phyloP scores from a whole-genome alignment of 1,140 invertebrate species.

The Homarus americanus region DNA sequence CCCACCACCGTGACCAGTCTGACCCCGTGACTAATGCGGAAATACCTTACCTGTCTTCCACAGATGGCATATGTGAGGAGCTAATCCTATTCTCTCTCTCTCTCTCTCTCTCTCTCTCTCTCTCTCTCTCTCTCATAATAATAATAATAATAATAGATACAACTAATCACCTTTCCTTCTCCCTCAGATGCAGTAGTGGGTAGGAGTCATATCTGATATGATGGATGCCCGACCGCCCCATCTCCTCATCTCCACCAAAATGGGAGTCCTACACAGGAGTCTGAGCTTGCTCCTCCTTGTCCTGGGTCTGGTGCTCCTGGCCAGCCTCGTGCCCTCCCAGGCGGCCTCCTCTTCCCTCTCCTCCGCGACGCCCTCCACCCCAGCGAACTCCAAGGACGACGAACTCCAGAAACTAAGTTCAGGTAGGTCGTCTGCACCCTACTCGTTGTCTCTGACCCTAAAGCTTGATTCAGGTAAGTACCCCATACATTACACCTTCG shows the following conservation, averaged over 20 bases:
- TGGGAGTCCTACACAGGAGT: conserved; percentile 15
- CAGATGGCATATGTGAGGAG: too few relatives aligned
- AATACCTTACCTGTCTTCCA: too few relatives aligned
- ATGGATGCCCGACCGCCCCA: not conserved
- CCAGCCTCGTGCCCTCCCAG: conserved; percentile 19
- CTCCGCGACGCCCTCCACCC: not conserved
- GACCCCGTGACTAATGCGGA: too few relatives aligned
- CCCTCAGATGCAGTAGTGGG: not conserved
- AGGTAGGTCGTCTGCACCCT: conserved; percentile 50
- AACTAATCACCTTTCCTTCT: not conserved
- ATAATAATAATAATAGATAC: too few relatives aligned
- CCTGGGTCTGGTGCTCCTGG: conserved; percentile 9
- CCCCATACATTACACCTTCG: too few relatives aligned
- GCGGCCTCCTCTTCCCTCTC: conserved; percentile 26
- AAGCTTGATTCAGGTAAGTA: too few relatives aligned
- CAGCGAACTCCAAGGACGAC: conserved; percentile 55
- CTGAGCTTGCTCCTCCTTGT: not conserved
- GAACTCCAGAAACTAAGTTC: conserved; percentile 63
- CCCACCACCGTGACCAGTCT: too few relatives aligned
- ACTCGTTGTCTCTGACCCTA: too few relatives aligned
- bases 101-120: too few relatives aligned
- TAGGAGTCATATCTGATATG: not conserved
- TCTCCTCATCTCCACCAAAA: not conserved
- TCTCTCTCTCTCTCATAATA: too few relatives aligned
- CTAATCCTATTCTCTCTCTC: too few relatives aligned